phyloP scores from a whole-genome alignment of 2,888 invertebrate species.

The Dendrolimus pini region DNA sequence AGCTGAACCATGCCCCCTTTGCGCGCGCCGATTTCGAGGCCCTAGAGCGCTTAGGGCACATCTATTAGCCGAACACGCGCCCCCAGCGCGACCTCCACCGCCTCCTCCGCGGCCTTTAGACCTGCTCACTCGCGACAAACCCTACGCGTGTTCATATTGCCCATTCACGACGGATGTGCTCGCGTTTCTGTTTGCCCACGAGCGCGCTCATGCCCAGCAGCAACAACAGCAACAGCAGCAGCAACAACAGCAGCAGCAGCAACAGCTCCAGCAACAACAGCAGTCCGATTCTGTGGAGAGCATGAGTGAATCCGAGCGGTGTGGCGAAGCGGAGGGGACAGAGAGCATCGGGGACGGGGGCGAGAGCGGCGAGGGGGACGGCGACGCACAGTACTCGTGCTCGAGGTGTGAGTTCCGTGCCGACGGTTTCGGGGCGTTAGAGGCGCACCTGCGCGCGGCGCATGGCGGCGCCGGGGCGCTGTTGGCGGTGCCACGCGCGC shows the following conservation, averaged over 20 bases:
- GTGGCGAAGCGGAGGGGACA: slow-evolving; percentile 23
- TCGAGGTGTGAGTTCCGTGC: slow-evolving; percentile 69
- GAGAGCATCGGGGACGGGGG: slow-evolving; percentile 26
- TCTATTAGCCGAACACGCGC: slow-evolving; percentile 90
- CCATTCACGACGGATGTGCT: slow-evolving; percentile 92
- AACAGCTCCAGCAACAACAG: slow-evolving; percentile 10
- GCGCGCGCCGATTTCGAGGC: slow-evolving; percentile 90
- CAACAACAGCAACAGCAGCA: slow-evolving; percentile 12
- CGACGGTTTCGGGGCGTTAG: slow-evolving; percentile 63
- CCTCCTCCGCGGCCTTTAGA: slow-evolving; percentile 74
- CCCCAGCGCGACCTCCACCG: slow-evolving; percentile 59
- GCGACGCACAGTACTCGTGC: slow-evolving; percentile 58
- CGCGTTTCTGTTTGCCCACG: slow-evolving; percentile 94
- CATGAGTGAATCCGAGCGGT: slow-evolving; percentile 22
- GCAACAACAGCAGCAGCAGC: neutral
- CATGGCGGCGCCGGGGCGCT: slow-evolving; percentile 73
- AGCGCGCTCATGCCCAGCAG: slow-evolving; percentile 84
- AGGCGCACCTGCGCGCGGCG: slow-evolving; percentile 65
- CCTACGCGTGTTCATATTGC: slow-evolving; percentile 93
- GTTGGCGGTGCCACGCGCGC: slow-evolving; percentile 78
- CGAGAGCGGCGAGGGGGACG: slow-evolving; percentile 37
- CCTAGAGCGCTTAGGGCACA: slow-evolving; percentile 93
- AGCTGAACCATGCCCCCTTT: slow-evolving; percentile 83
- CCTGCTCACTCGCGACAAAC: slow-evolving; percentile 78
- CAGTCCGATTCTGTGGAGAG: slow-evolving; percentile 11